These are phyloP conservation scores for Maniola jurtina DNA, from an alignment of 1,140 invertebrate genomes.

Conservation along the genomic window DNA sequence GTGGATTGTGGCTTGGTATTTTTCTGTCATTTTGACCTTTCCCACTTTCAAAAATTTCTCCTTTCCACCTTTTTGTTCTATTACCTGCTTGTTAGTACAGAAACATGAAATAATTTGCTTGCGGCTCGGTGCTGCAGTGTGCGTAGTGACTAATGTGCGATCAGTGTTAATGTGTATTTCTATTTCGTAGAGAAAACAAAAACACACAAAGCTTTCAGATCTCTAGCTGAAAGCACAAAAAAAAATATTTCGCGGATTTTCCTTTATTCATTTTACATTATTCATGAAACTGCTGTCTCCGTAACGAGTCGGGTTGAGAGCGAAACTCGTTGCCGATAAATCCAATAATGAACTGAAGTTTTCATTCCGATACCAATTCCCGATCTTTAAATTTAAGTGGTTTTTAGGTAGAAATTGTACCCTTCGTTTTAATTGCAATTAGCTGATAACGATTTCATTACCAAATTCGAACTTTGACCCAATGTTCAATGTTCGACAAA, in stretches of 20 bases:
- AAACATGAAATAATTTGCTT: too few relatives aligned
- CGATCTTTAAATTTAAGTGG: constrained; percentile 14
- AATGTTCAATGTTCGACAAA: too few relatives aligned
- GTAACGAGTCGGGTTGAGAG: constrained; percentile 63
- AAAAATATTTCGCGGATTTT: constrained; percentile 58
- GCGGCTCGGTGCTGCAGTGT: too few relatives aligned
- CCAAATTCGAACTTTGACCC: not conserved
- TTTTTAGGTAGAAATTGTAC: constrained; percentile 1
- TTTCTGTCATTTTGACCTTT: too few relatives aligned
- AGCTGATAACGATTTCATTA: constrained; percentile 1
- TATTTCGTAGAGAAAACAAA: not conserved
- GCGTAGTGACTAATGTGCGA: too few relatives aligned
- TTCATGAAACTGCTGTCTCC: constrained; percentile 65
- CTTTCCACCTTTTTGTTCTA: too few relatives aligned
- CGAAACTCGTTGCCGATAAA: constrained; percentile 52
- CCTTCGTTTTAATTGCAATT: constrained; percentile 12
- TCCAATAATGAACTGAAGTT: constrained; percentile 61
- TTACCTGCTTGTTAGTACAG: too few relatives aligned
- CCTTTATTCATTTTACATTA: constrained; percentile 69
- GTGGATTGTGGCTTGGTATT: too few relatives aligned
- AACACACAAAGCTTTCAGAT: constrained; percentile 1
- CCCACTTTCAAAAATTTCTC: too few relatives aligned
- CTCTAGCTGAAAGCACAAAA: constrained; percentile 50
- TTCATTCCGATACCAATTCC: constrained; percentile 41
- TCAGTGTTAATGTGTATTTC: too few relatives aligned